These are phyloP conservation scores for Porites lobata DNA, from an alignment of 92 coral and sea anemone species.

Conservation along the genomic window DNA sequence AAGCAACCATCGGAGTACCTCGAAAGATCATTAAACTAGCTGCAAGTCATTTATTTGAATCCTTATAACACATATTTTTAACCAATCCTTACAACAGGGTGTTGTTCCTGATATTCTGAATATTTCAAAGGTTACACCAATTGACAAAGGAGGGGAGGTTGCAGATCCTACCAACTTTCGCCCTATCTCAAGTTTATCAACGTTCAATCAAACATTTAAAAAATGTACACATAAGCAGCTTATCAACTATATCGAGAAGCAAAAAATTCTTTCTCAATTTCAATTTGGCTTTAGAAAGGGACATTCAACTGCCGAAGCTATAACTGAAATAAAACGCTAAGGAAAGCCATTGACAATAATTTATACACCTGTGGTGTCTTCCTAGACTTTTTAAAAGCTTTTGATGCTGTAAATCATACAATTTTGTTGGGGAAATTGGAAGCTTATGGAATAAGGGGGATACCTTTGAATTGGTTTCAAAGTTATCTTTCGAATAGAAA, in stretches of 20 bases:
- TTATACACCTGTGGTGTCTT: too few species aligned
- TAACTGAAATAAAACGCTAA: too few species aligned
- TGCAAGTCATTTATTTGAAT: neutral
- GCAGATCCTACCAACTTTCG: too few species aligned
- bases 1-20: slow-evolving; percentile 61
- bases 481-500: neutral
- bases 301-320: too few species aligned
- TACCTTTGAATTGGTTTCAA: too few species aligned
- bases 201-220: neutral
- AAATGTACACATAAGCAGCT: neutral
- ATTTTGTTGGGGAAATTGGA: neutral
- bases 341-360: too few species aligned
- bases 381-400: too few species aligned
- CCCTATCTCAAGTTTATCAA: neutral
- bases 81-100: neutral
- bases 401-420: neutral
- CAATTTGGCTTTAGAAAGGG: neutral
- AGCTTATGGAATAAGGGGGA: neutral
- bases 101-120: neutral
- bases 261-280: neutral
- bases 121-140: neutral
- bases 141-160: neutral
- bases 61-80: neutral
- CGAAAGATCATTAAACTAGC: slow-evolving; percentile 16
- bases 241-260: neutral